phyloP scores from a whole-genome alignment of 2,113 vertebrate species.

The Sorex fumeus region DNA sequence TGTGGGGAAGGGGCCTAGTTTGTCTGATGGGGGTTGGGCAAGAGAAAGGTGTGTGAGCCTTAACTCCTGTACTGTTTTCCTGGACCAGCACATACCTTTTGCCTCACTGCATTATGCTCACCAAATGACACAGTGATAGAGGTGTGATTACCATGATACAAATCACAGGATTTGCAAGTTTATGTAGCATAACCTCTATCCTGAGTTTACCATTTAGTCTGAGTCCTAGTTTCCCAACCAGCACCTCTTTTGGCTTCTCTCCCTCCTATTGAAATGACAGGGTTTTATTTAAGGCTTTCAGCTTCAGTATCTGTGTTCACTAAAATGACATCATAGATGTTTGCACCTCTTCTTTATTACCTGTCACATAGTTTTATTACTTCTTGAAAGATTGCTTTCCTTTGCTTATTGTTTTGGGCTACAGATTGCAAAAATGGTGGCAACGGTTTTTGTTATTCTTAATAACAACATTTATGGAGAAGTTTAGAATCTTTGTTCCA shows the following conservation, averaged over 20 bases:
- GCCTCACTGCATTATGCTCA: neutral
- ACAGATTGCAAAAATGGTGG: constrained; percentile 40
- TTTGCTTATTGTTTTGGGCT: constrained; percentile 56
- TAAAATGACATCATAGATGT: constrained; percentile 56
- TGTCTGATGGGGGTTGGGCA: no score
- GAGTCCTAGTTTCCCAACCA: constrained; percentile 30
- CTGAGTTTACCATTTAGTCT: neutral
- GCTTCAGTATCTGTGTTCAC: constrained; percentile 58
- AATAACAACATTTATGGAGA: constrained; percentile 67
- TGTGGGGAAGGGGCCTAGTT: no score
- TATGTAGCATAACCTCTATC: neutral
- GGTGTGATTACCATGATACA: neutral
- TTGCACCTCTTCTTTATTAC: constrained; percentile 57
- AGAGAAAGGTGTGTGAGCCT: no score
- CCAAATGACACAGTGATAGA: no score
- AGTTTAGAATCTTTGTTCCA: constrained; percentile 49
- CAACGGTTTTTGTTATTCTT: neutral
- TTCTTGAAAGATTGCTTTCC: constrained; percentile 66
- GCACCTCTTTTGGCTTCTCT: neutral
- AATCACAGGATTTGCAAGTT: neutral
- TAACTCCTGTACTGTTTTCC: no score
- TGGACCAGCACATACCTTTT: neutral
- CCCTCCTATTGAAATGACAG: constrained; percentile 19
- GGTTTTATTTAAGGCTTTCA: neutral
- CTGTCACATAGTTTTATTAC: constrained; percentile 69